A percentile compares a stretch with the other conserved stretches of the same genome.
Evolutionary conservation across 2,113 vertebrate genomes (phyloP).

Genomic region (Psilopsiagon aurifrons): DNA sequence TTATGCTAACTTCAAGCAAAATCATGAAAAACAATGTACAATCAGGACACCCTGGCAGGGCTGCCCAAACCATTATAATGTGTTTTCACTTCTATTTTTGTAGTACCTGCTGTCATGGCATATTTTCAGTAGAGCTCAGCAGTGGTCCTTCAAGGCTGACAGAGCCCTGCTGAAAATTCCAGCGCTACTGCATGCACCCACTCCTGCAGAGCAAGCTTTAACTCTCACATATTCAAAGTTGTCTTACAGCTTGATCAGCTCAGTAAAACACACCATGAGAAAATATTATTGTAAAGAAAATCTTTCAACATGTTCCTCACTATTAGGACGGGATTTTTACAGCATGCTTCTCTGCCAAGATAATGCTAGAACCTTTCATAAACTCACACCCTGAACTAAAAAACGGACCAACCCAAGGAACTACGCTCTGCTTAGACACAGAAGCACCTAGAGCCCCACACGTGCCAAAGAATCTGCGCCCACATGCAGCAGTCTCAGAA

Average conservation of each 20-base stretch:
- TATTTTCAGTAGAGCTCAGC: background rate
- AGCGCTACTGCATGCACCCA: background rate
- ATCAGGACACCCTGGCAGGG: background rate
- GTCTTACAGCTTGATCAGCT: background rate
- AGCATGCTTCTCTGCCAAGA: background rate
- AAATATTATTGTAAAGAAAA: background rate
- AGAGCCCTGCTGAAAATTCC: background rate
- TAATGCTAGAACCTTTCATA: background rate
- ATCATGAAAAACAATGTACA: background rate
- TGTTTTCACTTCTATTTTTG: background rate
- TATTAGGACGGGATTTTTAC: background rate
- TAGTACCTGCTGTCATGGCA: background rate
- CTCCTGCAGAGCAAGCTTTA: background rate
- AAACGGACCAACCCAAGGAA: background rate
- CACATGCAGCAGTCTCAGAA: fast-evolving
- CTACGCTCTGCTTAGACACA: background rate
- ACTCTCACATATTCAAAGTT: background rate
- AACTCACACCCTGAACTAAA: background rate
- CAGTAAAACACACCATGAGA: background rate
- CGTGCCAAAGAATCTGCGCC: background rate
- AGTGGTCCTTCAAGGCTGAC: fast-evolving
- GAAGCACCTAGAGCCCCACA: background rate
- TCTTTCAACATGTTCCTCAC: background rate
- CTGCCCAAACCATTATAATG: background rate
- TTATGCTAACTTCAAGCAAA: background rate